Base-by-base conservation (phyloP, 2,888 invertebrate species). In the Idaea biselata region DNA sequence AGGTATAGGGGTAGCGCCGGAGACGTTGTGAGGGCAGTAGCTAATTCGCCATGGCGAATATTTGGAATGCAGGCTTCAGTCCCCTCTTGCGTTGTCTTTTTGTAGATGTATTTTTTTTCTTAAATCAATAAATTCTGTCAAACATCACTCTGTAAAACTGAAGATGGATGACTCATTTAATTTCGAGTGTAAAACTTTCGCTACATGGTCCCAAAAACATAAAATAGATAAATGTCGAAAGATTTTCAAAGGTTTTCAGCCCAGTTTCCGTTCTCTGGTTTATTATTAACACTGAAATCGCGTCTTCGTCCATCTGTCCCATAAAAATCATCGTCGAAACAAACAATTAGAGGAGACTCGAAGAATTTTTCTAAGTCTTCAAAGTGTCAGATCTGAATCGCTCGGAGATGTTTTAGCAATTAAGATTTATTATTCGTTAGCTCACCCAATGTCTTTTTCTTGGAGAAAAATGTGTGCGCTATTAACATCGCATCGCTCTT, bases 81-180 rank as follows among this genome's bases (percentile, higher is more conserved):
- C 3, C 25, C 25, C 3, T 5, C 25, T 25, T 25, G 25, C 25
- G 5, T 25, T 25, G 5, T 1, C 3, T 25, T 25, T 25, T 25
- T 25, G 25, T 25, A 25, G 5, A 5, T 1, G 25, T n/a, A n/a
- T 25, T 25, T 3, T 25, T 25, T 5, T 5, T 25, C 5, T 25
- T 25, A 25, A 25, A 25, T 25, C 25, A 5, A 25, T 25, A 5
- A 5, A 25, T 25, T 25, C 25, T 25, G 25, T 5, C 25, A 25
- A 25, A 25, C 25, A 25, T 5, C 25, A 25, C 1, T 25, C 1
- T 25, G 25, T 25, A 25, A 25, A 25, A 25, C 25, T 25, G 1
- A 25, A 25, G 25, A 25, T 25, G 1, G 53, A 53, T 75, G 80
- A 7, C 33, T 7, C 6, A n/a, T 7, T 14, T 1, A 44, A 14